Evolutionary conservation across 35 echinoderm and acorn worm species (phyloP), one percentile per base, ranked within the genome.

Genomic region (Ophiothrix spiculata): DNA sequence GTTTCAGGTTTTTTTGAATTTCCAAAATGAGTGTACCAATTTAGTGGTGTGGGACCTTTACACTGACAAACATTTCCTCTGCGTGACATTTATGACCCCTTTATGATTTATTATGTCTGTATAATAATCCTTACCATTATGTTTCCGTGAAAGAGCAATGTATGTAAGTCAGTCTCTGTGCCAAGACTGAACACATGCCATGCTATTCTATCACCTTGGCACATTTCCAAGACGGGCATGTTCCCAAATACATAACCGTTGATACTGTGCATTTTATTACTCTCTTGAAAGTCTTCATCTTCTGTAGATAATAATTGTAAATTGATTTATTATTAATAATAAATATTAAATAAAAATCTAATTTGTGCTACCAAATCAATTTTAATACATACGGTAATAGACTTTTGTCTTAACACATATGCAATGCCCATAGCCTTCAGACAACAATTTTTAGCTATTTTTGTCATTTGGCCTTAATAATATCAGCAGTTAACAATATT

Each of bases 181-280:
- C 96, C 96, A 46, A 99, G 86, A 13, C 85, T 83, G 33, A 94
- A 78, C 37, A 99, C 46, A 80, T 99, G 89, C 96, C 96, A 99
- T 38, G 77, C 89, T 31, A 99, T 76, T 25, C 41, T 86, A 35
- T 99, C 96, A 6, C 92, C 92, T 21, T 79, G 76, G 76, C 92
- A 91, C 21, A 99, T 80, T 19, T 87, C 83, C 34, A 99, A 42
- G 35, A 88, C 89, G 1, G 96, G 96, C 28, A 99, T 38, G 79
- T 91, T 94, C 23, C 96, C 92, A 39, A 83, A 99, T 23, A 94
- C 37, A 81, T 83, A 94, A 34, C 92, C 87, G 75, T 99, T 99
- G 56, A 99, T 91, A 25, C 88, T 83, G 39, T 90, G 38, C 86
- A 87, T 93, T 35, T 42, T 54, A 56, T 94, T 94, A 37, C 92